A percentile compares a stretch with the other conserved stretches of the same genome.
These are phyloP conservation scores for Lasioglossum malachurum DNA, from an alignment of 2,888 invertebrate genomes.

Conservation along the genomic window DNA sequence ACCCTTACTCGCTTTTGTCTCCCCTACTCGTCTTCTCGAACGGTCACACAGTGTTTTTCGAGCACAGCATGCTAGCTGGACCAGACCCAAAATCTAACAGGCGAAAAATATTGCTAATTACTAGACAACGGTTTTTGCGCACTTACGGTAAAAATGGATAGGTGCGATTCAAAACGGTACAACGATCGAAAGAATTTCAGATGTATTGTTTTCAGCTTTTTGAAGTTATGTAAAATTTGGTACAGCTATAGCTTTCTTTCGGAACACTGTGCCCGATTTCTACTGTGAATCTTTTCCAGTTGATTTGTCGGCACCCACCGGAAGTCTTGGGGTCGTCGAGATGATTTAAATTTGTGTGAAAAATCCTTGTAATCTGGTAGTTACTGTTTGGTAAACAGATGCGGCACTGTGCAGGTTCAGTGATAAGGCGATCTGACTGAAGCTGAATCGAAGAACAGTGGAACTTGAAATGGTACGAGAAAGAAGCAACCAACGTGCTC, in stretches of 20 bases:
- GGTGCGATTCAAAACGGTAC: no score
- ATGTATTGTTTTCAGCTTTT: no score
- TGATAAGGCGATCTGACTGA: background rate
- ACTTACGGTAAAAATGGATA: no score
- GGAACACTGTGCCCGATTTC: background rate
- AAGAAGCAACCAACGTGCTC: constrained; percentile 47
- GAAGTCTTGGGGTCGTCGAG: background rate
- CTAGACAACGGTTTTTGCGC: background rate
- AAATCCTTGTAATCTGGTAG: background rate
- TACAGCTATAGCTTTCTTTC: background rate
- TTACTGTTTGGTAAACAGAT: background rate
- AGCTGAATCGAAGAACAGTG: background rate
- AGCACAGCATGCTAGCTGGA: background rate
- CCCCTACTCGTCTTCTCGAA: background rate
- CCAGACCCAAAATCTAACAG: background rate
- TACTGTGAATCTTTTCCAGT: background rate
- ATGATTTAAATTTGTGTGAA: background rate
- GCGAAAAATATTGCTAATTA: background rate
- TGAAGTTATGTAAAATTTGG: background rate
- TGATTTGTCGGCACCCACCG: background rate
- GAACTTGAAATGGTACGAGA: background rate
- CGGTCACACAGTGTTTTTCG: background rate
- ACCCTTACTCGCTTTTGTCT: constrained; percentile 28
- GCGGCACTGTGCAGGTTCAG: background rate
- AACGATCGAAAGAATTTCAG: no score